Evolutionary conservation across 2,113 vertebrate genomes (phyloP), one percentile per base, ranked within the genome.

Genomic region (Bufo bufo): DNA sequence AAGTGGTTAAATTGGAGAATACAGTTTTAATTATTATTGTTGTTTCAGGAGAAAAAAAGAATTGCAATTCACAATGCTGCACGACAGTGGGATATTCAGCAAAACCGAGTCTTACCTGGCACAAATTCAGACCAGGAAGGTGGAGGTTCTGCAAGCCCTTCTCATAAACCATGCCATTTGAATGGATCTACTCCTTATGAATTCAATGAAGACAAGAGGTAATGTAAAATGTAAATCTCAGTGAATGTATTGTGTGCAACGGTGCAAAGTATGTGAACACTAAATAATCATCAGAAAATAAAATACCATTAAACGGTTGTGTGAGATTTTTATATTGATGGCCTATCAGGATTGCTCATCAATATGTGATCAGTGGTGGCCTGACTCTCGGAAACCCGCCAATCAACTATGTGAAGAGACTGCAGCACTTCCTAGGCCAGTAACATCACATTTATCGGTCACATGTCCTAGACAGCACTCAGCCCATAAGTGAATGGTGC

Each of bases 31-130:
- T 33, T 33, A 33, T 33, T 33, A 33, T 85, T 90, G 33, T 90
- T 56, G 47, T 92, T 93, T 56, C 90, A 99, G 98, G 98, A 99
- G 89, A 99, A 99, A 94, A 97, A 97, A 72, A 95, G 97, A 7
- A 93, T 98, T 79, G 97, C 97, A 0, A 97, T 99, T 87, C 95
- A 93, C 90, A 98, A 98, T 82, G 96, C 98, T 59, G 97, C 98
- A 4, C 96, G 93, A n/a, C 96, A 96, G 54, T 99, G 98, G 98
- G 97, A 98, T 92, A 95, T 94, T 86, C 95, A 96, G 47, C 95
- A 96, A 77, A 94, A 93, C 54, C 90, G 85, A 71, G 90, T 49
- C 52, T 93, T 91, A 69, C 90, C 84, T 8, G 90, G 66, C 77
- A 93, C 91, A 89, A 91, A 95, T 89, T 91, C 95, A 82, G 90